Evolutionary conservation across 2,797 vertebrate genomes (phyloP).

Genomic region (Molossus alvarezi): DNA sequence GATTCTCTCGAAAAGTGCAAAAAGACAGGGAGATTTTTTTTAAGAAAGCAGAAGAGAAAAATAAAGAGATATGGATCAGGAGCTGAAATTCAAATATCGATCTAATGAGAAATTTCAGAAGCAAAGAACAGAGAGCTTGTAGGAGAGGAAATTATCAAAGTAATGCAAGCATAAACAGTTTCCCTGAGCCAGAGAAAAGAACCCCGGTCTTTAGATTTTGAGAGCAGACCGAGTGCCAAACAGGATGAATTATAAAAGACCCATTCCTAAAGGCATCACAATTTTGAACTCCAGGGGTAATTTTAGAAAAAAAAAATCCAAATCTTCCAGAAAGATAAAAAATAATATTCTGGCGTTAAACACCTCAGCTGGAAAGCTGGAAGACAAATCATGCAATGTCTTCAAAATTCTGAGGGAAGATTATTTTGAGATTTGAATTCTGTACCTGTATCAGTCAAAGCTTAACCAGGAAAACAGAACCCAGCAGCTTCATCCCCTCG

Average conservation of each 20-base stretch:
- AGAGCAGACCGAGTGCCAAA: constrained; percentile 66
- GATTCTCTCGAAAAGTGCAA: constrained; percentile 18
- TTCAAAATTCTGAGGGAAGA: constrained; percentile 54
- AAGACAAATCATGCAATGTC: not conserved
- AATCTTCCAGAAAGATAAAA: constrained; percentile 59
- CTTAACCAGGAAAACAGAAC: constrained; percentile 12
- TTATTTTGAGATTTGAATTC: constrained; percentile 61
- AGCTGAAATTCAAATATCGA: constrained; percentile 68
- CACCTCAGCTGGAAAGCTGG: not conserved
- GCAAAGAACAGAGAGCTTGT: constrained; percentile 67
- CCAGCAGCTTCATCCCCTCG: not conserved
- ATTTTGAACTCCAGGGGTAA: constrained; percentile 69
- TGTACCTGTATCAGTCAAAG: not conserved
- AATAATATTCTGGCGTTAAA: constrained; percentile 47
- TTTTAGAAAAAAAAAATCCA: constrained; percentile 18
- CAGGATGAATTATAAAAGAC: constrained; percentile 69
- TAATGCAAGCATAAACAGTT: constrained; percentile 70
- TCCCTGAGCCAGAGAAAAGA: constrained; percentile 50
- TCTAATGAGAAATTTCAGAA: constrained; percentile 73
- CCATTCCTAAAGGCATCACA: not conserved
- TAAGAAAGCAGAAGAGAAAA: constrained; percentile 44
- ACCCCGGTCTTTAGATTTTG: constrained; percentile 67
- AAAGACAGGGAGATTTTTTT: not conserved
- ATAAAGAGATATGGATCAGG: constrained; percentile 43
- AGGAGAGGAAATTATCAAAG: constrained; percentile 74